Conservation (phyloP, 2,888 invertebrate species). For the Nymphalis c-album region DNA sequence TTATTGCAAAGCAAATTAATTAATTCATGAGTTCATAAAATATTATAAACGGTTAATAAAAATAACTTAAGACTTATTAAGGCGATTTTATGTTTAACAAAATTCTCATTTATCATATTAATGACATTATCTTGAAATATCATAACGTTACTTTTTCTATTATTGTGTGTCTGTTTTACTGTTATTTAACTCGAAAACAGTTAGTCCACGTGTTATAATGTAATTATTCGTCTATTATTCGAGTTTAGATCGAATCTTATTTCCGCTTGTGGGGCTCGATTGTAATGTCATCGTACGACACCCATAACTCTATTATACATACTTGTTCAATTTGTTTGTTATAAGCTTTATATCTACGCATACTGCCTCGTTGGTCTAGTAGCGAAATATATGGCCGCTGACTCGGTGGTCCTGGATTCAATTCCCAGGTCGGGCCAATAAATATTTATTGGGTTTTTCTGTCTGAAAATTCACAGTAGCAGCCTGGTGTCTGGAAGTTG, state of each 20-base stretch:
- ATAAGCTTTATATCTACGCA: too few relatives aligned
- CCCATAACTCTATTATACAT: neutral
- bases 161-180: conserved; percentile 4
- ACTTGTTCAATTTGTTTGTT: too few relatives aligned
- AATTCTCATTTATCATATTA: neutral
- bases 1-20: too few relatives aligned
- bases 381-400: too few relatives aligned
- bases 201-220: conserved; percentile 33
- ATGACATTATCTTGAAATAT: neutral
- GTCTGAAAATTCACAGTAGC: too few relatives aligned
- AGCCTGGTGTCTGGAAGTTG: too few relatives aligned
- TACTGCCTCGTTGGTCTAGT: too few relatives aligned
- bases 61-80: neutral
- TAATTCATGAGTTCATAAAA: neutral
- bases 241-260: conserved; percentile 41
- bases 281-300: conserved; percentile 38
- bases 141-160: neutral
- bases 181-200: conserved; percentile 25
- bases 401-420: too few relatives aligned
- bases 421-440: too few relatives aligned
- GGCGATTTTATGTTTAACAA: neutral
- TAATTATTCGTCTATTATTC: conserved; percentile 42
- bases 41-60: neutral
- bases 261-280: conserved; percentile 37
- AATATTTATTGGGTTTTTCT: too few relatives aligned